Base-by-base conservation (phyloP, 1,140 invertebrate genomes). In the Calosoma granatense region DNA sequence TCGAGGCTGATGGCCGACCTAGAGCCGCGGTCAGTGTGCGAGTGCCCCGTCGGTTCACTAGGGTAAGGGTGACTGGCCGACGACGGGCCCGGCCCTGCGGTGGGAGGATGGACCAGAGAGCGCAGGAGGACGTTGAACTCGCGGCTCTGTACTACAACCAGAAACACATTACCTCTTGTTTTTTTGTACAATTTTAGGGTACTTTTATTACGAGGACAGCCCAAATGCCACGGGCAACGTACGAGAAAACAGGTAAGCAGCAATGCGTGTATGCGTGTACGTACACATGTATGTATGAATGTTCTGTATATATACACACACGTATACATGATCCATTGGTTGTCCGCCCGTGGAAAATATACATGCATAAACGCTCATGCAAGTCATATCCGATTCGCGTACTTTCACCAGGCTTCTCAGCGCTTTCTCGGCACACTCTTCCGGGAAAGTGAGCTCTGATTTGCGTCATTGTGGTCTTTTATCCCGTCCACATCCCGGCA, bases 331-430 rank as follows among this genome's bases (percentile, higher is more conserved):
- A 41, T 41, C 19, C 39, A 15, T 41, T 41, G n/a, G n/a, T 1
- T 41, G n/a, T n/a, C n/a, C n/a, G n/a, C n/a, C n/a, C n/a, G n/a
- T n/a, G n/a, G n/a, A n/a, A n/a, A n/a, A n/a, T 36, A 36, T 36
- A 52, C 14, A 52, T 21, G 21, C 19, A 52, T 14, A 20, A 12
- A 52, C 21, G 39, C 20, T 14, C 19, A 14, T 52, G 17, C 14
- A 14, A 23, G 2, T 12, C 9, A 22, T 54, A 15, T 22, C 23
- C 2, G 20, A 23, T 54, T 54, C 14, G 53, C 23, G 22, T 39
- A 58, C 56, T 58, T 58, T 58, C 56, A 58, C 56, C 43, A 52
- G 26, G 36, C 36, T 58, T 43, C 39, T 52, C 39, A 54, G 52
- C 17, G 17, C 56, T 58, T 58, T 58, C 56, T 53, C 56, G 43